Conservation (phyloP, 2,888 invertebrate species). For the Pollenia angustigena region DNA sequence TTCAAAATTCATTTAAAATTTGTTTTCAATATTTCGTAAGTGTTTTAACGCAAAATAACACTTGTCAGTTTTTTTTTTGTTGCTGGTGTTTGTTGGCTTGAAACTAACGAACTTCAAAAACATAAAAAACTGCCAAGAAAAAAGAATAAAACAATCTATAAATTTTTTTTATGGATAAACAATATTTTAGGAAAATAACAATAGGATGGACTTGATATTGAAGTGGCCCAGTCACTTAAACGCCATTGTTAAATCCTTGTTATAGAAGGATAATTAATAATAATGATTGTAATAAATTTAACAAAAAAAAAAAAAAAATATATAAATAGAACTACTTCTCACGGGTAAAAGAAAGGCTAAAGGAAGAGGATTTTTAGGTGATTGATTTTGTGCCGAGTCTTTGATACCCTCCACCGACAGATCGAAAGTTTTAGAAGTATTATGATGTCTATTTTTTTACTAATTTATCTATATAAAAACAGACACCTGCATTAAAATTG, state of each 20-base stretch:
- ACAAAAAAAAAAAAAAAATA: not conserved
- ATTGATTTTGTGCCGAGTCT: conserved; percentile 54
- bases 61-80: conserved; percentile 46
- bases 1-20: not conserved
- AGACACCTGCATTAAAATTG: too few relatives aligned
- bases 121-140: conserved; percentile 42
- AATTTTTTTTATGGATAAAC: not conserved
- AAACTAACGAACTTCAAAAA: conserved; percentile 17
- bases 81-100: not conserved
- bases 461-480: too few relatives aligned
- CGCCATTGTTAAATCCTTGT: conserved; percentile 60
- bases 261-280: conserved; percentile 69
- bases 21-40: conserved; percentile 26
- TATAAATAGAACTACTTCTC: conserved; percentile 7
- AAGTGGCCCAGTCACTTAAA: conserved; percentile 68
- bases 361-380: conserved; percentile 15
- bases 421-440: too few relatives aligned
- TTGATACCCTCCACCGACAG: too few relatives aligned
- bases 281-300: conserved; percentile 63
- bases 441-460: too few relatives aligned
- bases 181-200: conserved; percentile 12
- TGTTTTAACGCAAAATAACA: conserved; percentile 50
- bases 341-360: not conserved
- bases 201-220: conserved; percentile 39
- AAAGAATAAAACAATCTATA: not conserved